Conservation (phyloP, 2,888 invertebrate genomes). For the Myathropa florea region DNA sequence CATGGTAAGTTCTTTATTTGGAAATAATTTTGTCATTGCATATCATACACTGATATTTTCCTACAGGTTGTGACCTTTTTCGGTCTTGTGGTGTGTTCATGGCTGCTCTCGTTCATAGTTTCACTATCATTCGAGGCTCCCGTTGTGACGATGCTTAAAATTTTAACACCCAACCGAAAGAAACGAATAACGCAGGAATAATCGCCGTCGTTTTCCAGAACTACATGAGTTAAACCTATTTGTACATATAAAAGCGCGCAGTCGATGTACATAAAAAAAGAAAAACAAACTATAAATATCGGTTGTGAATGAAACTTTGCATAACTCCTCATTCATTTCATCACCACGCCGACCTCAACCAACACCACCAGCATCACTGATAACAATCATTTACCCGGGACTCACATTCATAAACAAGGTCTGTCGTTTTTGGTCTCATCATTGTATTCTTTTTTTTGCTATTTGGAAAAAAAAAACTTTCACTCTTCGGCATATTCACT, state of each 20-base stretch:
- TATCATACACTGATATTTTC: neutral
- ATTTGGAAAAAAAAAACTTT: constrained; percentile 6
- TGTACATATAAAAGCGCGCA: constrained; percentile 27
- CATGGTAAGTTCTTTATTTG: constrained; percentile 84
- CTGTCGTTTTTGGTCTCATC: neutral
- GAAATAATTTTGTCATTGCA: neutral
- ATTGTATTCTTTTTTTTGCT: neutral
- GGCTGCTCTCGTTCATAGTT: constrained; percentile 88
- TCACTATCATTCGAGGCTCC: constrained; percentile 93
- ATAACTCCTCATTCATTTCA: constrained; percentile 19
- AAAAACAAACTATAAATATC: neutral
- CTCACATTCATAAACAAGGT: constrained; percentile 12
- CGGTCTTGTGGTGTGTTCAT: constrained; percentile 91
- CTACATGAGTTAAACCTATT: constrained; percentile 3
- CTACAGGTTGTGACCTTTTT: constrained; percentile 88
- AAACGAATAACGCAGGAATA: constrained; percentile 77
- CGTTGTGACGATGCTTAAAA: constrained; percentile 91
- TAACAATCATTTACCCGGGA: constrained; percentile 5
- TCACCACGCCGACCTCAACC: neutral
- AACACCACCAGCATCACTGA: constrained; percentile 6
- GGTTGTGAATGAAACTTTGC: constrained; percentile 24
- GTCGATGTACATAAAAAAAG: neutral
- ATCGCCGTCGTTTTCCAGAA: neutral
- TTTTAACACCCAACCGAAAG: constrained; percentile 83
- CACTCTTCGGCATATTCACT: constrained; percentile 15